phyloP scores from a whole-genome alignment of 2,797 vertebrate genomes.

The Fistularia tabacaria region DNA sequence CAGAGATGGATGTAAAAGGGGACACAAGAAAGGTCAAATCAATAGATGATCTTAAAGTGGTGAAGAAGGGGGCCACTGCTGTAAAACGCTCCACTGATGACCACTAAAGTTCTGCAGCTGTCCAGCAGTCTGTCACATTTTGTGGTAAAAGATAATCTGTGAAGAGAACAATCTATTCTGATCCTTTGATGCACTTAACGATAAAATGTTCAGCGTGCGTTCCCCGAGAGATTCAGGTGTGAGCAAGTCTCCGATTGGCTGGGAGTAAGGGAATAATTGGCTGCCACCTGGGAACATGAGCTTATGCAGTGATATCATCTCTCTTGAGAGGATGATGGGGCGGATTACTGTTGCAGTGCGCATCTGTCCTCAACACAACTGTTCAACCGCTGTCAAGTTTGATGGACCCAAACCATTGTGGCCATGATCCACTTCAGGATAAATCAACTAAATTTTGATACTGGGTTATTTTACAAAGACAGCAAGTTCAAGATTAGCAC shows the following conservation, averaged over 20 bases:
- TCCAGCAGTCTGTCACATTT: too few relatives aligned
- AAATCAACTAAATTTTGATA: too few relatives aligned
- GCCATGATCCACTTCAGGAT: too few relatives aligned
- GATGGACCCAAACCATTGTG: too few relatives aligned
- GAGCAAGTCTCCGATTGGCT: slow-evolving; percentile 46
- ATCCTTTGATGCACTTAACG: slow-evolving; percentile 19
- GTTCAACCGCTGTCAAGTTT: too few relatives aligned
- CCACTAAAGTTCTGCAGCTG: too few relatives aligned
- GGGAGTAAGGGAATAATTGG: slow-evolving; percentile 12
- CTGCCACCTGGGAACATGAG: slow-evolving; percentile 37
- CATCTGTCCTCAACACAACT: too few relatives aligned
- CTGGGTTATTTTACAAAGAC: too few relatives aligned
- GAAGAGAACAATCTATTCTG: slow-evolving; percentile 7
- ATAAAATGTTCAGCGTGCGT: not conserved
- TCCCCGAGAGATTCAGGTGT: slow-evolving; percentile 14
- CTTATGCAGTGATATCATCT: slow-evolving; percentile 39
- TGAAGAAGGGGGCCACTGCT: not conserved
- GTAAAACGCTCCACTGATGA: too few relatives aligned
- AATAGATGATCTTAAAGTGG: slow-evolving; percentile 41
- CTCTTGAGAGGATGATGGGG: slow-evolving; percentile 1
- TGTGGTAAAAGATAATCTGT: slow-evolving; percentile 15
- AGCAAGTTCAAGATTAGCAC: too few relatives aligned
- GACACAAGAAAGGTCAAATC: slow-evolving; percentile 48
- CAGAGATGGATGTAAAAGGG: slow-evolving; percentile 23
- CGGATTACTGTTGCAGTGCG: not conserved